Conservation (phyloP, 92 coral and sea anemone species). For the Bergia sp. region DNA sequence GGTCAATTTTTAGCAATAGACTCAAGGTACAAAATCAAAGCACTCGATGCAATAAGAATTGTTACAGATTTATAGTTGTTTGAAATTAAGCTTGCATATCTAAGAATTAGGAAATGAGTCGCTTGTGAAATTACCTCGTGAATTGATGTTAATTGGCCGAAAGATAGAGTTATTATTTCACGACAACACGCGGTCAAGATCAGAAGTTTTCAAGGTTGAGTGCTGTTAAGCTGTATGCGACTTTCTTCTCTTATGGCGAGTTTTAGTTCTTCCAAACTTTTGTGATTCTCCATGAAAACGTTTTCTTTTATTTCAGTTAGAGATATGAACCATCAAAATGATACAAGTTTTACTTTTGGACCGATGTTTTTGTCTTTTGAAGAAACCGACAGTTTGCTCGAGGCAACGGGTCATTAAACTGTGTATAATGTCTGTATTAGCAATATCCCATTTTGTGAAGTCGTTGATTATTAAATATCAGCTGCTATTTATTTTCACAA, state of each 20-base stretch:
- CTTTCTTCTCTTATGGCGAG: not conserved
- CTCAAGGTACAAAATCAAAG: not conserved
- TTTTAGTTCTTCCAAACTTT: not conserved
- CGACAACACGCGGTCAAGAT: slow-evolving; percentile 47
- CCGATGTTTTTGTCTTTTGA: slow-evolving; percentile 28
- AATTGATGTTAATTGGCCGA: slow-evolving; percentile 51
- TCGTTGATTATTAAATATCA: slow-evolving; percentile 43
- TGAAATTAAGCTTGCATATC: slow-evolving; percentile 5
- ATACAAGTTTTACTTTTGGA: slow-evolving; percentile 26
- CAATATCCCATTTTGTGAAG: slow-evolving; percentile 36
- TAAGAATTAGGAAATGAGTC: slow-evolving; percentile 35
- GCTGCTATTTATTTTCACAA: slow-evolving; percentile 38
- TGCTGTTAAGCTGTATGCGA: slow-evolving; percentile 1
- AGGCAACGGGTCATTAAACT: slow-evolving; percentile 38
- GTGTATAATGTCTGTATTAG: slow-evolving; percentile 39
- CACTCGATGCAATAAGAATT: not conserved
- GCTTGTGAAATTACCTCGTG: slow-evolving; percentile 31
- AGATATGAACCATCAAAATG: not conserved
- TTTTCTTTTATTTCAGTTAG: not conserved
- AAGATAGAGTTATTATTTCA: slow-evolving; percentile 35
- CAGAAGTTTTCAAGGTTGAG: slow-evolving; percentile 14
- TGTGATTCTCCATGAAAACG: not conserved
- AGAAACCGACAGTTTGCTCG: slow-evolving; percentile 39
- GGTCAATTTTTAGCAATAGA: not conserved
- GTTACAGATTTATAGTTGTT: not conserved